Percentiles rank a stretch among this genome's conserved stretches.
phyloP scores from a whole-genome alignment of 2,797 vertebrate genomes.

The Natrix natrix region DNA sequence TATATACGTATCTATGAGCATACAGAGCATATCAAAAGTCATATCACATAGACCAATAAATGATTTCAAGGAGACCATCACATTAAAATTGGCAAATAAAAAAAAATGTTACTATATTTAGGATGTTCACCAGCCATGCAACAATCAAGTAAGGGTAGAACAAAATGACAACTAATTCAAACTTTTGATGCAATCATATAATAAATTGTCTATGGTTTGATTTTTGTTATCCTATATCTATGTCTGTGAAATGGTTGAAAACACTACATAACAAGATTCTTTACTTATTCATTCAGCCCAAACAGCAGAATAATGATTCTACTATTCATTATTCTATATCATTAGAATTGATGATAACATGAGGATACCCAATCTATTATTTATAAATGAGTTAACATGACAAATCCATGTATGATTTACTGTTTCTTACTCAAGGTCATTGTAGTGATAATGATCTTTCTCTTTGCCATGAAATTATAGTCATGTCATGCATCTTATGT shows the following conservation, averaged over 20 bases:
- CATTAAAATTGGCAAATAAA: neutral
- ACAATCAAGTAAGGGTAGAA: neutral
- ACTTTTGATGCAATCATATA: neutral
- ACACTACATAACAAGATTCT: neutral
- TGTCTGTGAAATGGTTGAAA: neutral
- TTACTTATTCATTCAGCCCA: conserved; percentile 1
- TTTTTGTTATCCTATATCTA: neutral
- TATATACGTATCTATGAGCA: neutral
- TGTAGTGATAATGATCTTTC: neutral
- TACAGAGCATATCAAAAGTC: neutral
- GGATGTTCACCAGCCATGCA: neutral
- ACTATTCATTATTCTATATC: conserved; percentile 36
- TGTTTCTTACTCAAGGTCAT: neutral
- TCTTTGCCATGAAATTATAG: neutral
- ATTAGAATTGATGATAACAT: conserved; percentile 17
- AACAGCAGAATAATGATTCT: conserved; percentile 23
- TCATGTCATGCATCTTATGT: neutral
- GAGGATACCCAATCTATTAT: neutral
- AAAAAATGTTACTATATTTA: neutral
- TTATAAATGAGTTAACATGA: neutral
- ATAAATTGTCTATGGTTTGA: neutral
- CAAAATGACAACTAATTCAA: neutral
- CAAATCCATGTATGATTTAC: neutral
- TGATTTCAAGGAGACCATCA: neutral
- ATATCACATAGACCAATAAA: neutral